Evolutionary conservation across 1,140 invertebrate species (phyloP), one percentile per base, ranked within the genome.

Genomic region (Pantala flavescens): DNA sequence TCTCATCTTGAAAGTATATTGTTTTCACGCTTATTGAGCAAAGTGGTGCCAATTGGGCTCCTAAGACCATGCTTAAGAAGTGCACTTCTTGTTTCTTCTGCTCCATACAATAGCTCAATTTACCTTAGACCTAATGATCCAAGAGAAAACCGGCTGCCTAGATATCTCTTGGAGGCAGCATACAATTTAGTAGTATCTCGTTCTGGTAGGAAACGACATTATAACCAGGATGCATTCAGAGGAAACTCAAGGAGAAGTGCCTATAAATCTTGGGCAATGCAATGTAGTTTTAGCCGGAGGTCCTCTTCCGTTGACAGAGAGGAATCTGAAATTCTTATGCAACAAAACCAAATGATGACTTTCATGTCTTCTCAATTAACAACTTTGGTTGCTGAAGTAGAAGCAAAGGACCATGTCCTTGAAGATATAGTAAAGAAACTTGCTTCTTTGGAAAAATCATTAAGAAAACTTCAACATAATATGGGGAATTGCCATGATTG

Each of bases 51-150:
- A 0, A 83, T 82, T 42, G 86, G 86, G 73, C 79, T 93, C 14
- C 83, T 93, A 23, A 82, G 84, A 5, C 83, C 89, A 11, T 86
- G 91, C 43, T 87, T 91, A 75, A 86, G 85, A 73, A 88, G 88
- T 23, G 91, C 91, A 0, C 80, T 93, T 14, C 80, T 94, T 12
- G 84, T 92, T 19, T 89, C 88, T 12, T 89, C 90, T 0, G 87
- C 90, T 10, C 49, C 49, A 63, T 88, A 90, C 79, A 88, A 90
- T 72, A 89, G 89, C 74, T 85, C 87, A 7, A 85, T 92, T 36
- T 89, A 89, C 77, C 87, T 92, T 63, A 84, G 88, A 63, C 92
- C 92, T 0, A 93, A 93, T 79, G 92, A 93, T 83, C 91, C 91
- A 0, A 82, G 91, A 70, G 92, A 93, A 78, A 90, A 86, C 72